phyloP scores from a whole-genome alignment of 35 echinoderm and acorn worm species.

The Chiridota heheva region DNA sequence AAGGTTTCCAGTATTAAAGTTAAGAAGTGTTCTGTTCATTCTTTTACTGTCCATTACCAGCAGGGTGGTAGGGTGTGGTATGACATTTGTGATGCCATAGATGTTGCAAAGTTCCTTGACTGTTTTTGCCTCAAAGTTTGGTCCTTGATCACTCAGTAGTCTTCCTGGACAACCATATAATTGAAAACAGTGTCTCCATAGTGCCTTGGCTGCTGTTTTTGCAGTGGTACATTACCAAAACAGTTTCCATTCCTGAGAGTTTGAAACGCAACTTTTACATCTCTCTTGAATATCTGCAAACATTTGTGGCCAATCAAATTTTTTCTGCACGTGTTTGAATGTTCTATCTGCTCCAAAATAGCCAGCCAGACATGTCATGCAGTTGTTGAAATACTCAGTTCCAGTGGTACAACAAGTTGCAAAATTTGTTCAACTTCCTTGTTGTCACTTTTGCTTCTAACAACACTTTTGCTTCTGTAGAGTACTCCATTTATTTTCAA shows the following conservation, averaged over 20 bases:
- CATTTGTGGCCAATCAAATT: conserved; percentile 25
- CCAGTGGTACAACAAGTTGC: background rate
- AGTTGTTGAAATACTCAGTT: background rate
- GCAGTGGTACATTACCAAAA: conserved; percentile 39
- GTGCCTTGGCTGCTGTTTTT: conserved; percentile 15
- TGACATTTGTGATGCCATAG: conserved; percentile 46
- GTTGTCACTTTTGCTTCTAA: too few relatives aligned
- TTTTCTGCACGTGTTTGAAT: background rate
- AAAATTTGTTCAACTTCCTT: background rate
- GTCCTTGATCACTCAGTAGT: conserved; percentile 27
- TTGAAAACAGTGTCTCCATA: conserved; percentile 18
- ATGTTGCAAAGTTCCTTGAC: conserved; percentile 16
- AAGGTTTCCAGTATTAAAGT: conserved; percentile 41
- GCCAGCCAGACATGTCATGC: conserved; percentile 9
- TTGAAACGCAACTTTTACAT: conserved; percentile 22
- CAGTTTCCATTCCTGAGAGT: conserved; percentile 9
- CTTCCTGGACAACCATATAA: conserved; percentile 36
- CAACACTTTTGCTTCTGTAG: too few relatives aligned
- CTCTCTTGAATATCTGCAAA: conserved; percentile 7
- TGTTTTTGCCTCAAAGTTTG: conserved; percentile 36
- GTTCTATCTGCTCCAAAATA: conserved; percentile 23
- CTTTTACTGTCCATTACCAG: conserved; percentile 48
- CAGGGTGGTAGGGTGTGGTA: conserved; percentile 47
- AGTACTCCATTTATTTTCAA: too few relatives aligned
- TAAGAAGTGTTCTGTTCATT: conserved; percentile 35